Evolutionary conservation across 2,888 invertebrate species (phyloP), one percentile per base, ranked within the genome.

Genomic region (Opisthograptis luteolata): DNA sequence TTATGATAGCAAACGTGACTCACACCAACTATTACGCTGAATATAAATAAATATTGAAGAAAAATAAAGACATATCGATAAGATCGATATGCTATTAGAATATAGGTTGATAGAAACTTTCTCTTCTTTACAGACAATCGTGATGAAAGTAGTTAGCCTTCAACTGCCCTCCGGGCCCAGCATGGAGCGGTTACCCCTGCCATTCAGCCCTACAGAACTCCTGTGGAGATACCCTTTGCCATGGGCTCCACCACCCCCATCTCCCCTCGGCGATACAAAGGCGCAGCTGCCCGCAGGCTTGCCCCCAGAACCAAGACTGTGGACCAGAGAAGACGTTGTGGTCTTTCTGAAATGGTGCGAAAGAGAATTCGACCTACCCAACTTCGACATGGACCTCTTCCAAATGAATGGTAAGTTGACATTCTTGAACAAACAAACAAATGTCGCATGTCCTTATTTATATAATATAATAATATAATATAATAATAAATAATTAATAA

Each of bases 261-360:
- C 94, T 15, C 96, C 96, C 6, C 91, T 96, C 55, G 92, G 95
- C 52, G 97, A 97, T 75, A 94, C 97, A 72, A 97, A 97, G 86
- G 96, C 96, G 41, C 97, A 97, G 78, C 88, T 97, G 68, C 97
- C 97, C 17, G 92, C 94, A 27, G 94, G 94, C 64, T 91, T 97
- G 84, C 96, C 96, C 28, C 93, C 95, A 69, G 98, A 98, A 91
- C 98, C 98, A 5, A 92, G 97, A 68, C 87, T 96, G 36, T 98
- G 98, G 98, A 95, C 95, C 46, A 93, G 98, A 63, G 97, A 97
- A 64, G 97, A 98, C 79, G 98, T 98, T 12, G 92, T 93, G 32
- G 93, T 95, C 42, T 98, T 98, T 84, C 89, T 98, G 37, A 94
- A 96, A 75, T 98, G 97, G 95, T 96, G 97, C 63, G 97, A 98